Evolutionary conservation across 1,140 invertebrate species (phyloP).

Genomic region (Thaumatotibia leucotreta): DNA sequence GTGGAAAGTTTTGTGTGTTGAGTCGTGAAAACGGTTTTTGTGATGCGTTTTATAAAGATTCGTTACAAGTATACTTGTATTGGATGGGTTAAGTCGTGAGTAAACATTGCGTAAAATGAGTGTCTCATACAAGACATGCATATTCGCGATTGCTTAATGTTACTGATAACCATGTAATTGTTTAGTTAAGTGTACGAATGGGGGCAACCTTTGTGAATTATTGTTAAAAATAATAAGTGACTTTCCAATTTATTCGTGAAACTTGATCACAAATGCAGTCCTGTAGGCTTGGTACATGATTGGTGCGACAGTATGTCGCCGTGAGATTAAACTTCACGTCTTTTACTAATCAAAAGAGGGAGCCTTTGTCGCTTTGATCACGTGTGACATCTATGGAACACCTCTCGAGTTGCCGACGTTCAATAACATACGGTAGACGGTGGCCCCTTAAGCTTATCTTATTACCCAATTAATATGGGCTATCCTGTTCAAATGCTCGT

Average conservation of each 20-base stretch:
- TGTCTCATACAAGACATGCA: not conserved
- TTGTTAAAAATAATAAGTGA: not conserved
- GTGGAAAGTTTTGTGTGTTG: not conserved
- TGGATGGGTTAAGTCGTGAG: not conserved
- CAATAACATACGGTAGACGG: too few relatives aligned
- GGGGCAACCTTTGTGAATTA: not conserved
- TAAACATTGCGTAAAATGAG: slow-evolving; percentile 5
- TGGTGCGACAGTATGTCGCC: too few relatives aligned
- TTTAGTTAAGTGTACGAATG: not conserved
- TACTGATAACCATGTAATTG: slow-evolving; percentile 6
- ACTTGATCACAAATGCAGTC: too few relatives aligned
- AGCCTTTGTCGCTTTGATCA: too few relatives aligned
- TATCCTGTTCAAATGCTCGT: too few relatives aligned
- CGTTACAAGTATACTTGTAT: not conserved
- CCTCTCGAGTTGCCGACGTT: too few relatives aligned
- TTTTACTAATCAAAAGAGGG: too few relatives aligned
- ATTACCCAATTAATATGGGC: too few relatives aligned
- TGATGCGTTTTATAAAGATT: not conserved
- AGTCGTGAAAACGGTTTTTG: not conserved
- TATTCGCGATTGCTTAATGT: not conserved
- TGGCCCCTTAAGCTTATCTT: too few relatives aligned
- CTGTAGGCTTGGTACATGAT: too few relatives aligned
- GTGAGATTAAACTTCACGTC: too few relatives aligned
- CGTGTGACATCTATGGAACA: too few relatives aligned
- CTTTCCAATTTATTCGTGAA: not conserved